Evolutionary conservation across 2,113 vertebrate genomes (phyloP).

Genomic region (Cisticola juncidis): DNA sequence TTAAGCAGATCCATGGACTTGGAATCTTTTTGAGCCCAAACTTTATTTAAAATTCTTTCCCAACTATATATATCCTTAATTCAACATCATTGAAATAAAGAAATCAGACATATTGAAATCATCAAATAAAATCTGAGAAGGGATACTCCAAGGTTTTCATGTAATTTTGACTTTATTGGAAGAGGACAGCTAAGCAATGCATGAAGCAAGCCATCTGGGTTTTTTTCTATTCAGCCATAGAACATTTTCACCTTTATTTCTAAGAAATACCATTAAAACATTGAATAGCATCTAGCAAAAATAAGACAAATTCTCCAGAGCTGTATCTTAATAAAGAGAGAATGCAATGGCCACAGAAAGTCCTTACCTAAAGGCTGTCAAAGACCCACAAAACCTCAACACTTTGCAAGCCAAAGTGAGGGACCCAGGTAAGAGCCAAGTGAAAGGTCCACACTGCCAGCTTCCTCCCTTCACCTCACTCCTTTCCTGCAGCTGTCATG

Average conservation of each 20-base stretch:
- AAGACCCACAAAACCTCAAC: neutral
- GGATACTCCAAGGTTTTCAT: neutral
- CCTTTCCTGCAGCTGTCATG: neutral
- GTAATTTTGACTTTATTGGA: neutral
- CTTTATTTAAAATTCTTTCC: neutral
- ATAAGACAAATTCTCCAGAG: neutral
- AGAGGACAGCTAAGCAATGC: neutral
- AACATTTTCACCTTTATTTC: neutral
- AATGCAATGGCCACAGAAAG: neutral
- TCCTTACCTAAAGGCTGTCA: neutral
- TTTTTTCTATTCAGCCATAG: neutral
- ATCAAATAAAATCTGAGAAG: neutral
- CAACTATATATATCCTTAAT: neutral
- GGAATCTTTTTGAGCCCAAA: neutral
- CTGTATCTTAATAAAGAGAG: neutral
- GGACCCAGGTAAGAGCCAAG: neutral
- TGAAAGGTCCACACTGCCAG: neutral
- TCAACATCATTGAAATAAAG: neutral
- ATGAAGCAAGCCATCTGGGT: neutral
- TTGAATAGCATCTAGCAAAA: neutral
- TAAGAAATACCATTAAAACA: neutral
- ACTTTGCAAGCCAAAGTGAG: neutral
- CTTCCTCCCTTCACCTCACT: neutral
- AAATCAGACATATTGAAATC: neutral
- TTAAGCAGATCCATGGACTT: neutral